Conservation (phyloP, 2,888 invertebrate genomes). For the Escarpia spicata region DNA sequence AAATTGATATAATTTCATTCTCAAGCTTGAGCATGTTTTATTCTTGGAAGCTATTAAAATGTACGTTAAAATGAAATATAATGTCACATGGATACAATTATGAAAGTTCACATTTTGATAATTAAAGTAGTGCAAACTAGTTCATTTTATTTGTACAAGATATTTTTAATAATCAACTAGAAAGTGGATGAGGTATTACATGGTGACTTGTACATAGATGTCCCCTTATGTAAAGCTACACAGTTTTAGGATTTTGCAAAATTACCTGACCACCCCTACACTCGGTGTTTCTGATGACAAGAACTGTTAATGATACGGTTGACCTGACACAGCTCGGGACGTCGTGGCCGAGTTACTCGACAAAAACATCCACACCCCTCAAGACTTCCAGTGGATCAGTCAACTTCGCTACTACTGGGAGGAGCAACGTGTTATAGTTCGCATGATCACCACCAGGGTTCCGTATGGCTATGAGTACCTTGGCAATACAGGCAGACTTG, state of each 20-base stretch:
- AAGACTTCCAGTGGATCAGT: constrained; percentile 65
- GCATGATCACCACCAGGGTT: constrained; percentile 65
- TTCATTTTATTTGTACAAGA: neutral
- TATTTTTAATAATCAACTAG: neutral
- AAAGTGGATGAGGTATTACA: neutral
- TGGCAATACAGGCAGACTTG: constrained; percentile 63
- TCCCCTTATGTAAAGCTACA: too few species aligned
- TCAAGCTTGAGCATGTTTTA: neutral
- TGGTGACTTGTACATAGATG: too few species aligned
- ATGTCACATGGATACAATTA: neutral
- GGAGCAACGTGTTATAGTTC: constrained; percentile 59
- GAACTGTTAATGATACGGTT: neutral
- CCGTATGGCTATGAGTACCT: constrained; percentile 65
- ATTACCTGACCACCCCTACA: too few species aligned
- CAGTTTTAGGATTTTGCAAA: too few species aligned
- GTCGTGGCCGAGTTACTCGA: constrained; percentile 57
- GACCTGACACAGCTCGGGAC: constrained; percentile 57
- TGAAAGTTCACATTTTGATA: neutral
- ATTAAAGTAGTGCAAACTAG: neutral
- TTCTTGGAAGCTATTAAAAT: neutral
- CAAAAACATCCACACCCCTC: constrained; percentile 47
- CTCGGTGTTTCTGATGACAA: neutral
- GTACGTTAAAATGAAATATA: neutral
- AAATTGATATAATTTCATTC: neutral
- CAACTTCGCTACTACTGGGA: constrained; percentile 62